These are phyloP conservation scores for Keiferia lycopersicella DNA, from an alignment of 2,888 invertebrate species.

Conservation along the genomic window DNA sequence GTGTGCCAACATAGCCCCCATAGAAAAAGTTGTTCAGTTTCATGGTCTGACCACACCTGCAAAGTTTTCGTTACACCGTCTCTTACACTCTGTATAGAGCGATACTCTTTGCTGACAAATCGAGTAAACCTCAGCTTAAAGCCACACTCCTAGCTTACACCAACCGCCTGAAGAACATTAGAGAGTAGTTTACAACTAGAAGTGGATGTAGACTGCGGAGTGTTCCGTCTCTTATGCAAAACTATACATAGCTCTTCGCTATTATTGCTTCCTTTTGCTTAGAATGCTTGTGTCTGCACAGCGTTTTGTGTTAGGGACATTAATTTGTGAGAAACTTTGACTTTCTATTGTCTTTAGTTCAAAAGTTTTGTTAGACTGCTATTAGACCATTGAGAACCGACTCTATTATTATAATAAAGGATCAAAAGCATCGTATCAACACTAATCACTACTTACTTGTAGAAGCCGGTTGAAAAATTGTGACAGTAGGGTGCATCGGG, in stretches of 20 bases:
- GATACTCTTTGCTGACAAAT: too few relatives aligned
- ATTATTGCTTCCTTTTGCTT: constrained; percentile 11
- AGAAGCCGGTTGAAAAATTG: too few relatives aligned
- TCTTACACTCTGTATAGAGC: too few relatives aligned
- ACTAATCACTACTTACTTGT: too few relatives aligned
- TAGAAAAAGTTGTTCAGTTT: too few relatives aligned
- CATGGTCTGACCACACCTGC: too few relatives aligned
- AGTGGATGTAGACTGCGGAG: constrained; percentile 10
- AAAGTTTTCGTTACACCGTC: too few relatives aligned
- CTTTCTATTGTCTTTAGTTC: neutral
- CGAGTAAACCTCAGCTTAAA: neutral
- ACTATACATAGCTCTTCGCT: constrained; percentile 17
- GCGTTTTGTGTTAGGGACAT: neutral
- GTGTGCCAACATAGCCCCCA: too few relatives aligned
- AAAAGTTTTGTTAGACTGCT: neutral
- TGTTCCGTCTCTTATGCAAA: constrained; percentile 19
- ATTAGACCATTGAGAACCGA: neutral
- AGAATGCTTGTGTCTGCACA: neutral
- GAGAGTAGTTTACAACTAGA: constrained; percentile 18
- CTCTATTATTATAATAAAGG: neutral
- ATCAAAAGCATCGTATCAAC: too few relatives aligned
- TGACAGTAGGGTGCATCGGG: too few relatives aligned
- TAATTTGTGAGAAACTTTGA: neutral
- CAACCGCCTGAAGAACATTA: constrained; percentile 2
- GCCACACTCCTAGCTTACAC: neutral